These are phyloP conservation scores for Schizothorax lantsangensis DNA, from an alignment of 2,797 vertebrate genomes.

Conservation along the genomic window DNA sequence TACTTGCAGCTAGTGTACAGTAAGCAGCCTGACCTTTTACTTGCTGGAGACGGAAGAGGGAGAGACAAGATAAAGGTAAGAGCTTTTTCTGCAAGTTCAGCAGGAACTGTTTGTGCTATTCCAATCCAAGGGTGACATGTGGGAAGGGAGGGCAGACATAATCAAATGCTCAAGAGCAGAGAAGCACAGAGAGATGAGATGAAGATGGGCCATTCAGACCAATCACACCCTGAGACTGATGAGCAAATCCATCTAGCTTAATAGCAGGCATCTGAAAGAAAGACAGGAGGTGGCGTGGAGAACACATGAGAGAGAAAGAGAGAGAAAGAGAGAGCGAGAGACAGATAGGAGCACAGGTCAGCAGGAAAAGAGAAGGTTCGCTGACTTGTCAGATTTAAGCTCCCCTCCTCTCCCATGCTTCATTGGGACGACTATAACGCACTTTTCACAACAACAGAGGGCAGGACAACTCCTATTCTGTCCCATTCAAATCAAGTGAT, in stretches of 20 bases:
- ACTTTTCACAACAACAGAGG: slow-evolving; percentile 27
- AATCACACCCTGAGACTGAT: slow-evolving; percentile 35
- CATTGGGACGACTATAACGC: slow-evolving; percentile 45
- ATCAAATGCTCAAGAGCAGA: slow-evolving; percentile 52
- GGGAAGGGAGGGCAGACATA: slow-evolving; percentile 36
- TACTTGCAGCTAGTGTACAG: slow-evolving; percentile 41
- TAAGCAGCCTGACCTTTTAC: slow-evolving; percentile 50
- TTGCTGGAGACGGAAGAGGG: slow-evolving; percentile 36
- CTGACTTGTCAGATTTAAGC: slow-evolving; percentile 58
- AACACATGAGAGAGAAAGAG: slow-evolving; percentile 20
- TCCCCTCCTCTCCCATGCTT: slow-evolving; percentile 38
- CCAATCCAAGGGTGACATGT: slow-evolving; percentile 44
- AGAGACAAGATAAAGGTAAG: slow-evolving; percentile 52
- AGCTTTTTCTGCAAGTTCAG: slow-evolving; percentile 58
- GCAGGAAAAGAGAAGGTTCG: slow-evolving; percentile 61
- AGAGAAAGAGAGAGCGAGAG: slow-evolving; percentile 8
- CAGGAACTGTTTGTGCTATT: slow-evolving; percentile 62
- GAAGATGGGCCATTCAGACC: slow-evolving; percentile 38
- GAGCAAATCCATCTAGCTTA: slow-evolving; percentile 45
- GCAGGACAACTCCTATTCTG: neutral
- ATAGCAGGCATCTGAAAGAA: slow-evolving; percentile 39
- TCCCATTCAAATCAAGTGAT: neutral
- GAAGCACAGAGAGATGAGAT: slow-evolving; percentile 41
- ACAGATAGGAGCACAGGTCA: slow-evolving; percentile 61
- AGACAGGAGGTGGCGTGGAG: slow-evolving; percentile 31